A percentile compares a stretch with the other conserved stretches of the same genome.
phyloP scores from a whole-genome alignment of 2,888 invertebrate species.

The Zygogramma bicolorata region DNA sequence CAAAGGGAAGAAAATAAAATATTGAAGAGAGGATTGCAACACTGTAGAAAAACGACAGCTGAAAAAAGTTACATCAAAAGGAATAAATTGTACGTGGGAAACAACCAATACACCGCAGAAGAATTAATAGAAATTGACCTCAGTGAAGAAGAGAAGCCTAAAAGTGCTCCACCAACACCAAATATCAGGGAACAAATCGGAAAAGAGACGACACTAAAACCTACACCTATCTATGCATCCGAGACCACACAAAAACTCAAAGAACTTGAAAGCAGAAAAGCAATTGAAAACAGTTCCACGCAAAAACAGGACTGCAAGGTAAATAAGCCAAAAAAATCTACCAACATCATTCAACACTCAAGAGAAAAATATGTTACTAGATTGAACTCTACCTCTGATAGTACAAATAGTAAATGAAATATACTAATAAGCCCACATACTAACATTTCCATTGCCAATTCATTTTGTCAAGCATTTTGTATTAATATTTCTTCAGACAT shows the following conservation, averaged over 20 bases:
- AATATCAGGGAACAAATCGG: not conserved
- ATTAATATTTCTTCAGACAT: not conserved
- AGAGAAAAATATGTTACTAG: slow-evolving; percentile 15
- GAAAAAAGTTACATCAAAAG: slow-evolving; percentile 1
- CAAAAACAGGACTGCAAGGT: slow-evolving; percentile 1
- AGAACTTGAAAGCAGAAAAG: not conserved
- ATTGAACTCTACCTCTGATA: slow-evolving; percentile 17
- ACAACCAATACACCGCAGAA: slow-evolving; percentile 7
- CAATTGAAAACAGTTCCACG: not conserved
- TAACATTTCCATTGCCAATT: not conserved
- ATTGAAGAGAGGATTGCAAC: not conserved
- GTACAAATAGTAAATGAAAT: not conserved
- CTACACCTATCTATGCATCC: not conserved
- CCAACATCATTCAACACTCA: slow-evolving; percentile 1
- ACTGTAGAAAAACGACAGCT: not conserved
- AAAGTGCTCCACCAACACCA: not conserved
- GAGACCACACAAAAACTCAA: not conserved
- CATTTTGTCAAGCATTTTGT: too few species aligned
- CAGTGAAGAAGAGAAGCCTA: not conserved
- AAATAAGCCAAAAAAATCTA: slow-evolving; percentile 9
- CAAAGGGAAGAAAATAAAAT: slow-evolving; percentile 1
- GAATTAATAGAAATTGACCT: not conserved
- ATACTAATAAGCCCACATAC: not conserved
- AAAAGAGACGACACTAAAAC: not conserved
- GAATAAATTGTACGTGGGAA: not conserved